phyloP scores from a whole-genome alignment of 2,888 invertebrate species.

The Cremastinae sp. region DNA sequence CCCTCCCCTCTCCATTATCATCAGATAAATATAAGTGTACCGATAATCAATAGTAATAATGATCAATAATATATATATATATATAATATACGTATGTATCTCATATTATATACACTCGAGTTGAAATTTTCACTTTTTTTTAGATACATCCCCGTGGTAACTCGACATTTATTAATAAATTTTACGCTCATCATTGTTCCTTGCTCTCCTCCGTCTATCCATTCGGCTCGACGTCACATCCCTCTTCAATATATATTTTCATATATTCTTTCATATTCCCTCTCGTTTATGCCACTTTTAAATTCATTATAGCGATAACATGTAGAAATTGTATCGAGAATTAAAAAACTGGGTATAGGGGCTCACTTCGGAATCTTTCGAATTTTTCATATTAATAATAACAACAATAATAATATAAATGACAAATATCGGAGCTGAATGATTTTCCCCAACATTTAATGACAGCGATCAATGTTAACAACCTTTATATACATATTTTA shows the following conservation, averaged over 20 bases:
- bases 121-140: slow-evolving; percentile 65
- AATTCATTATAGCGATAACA: slow-evolving; percentile 71
- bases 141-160: slow-evolving; percentile 41
- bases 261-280: slow-evolving; percentile 37
- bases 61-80: slow-evolving; percentile 43
- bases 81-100: slow-evolving; percentile 47
- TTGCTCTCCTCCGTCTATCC: slow-evolving; percentile 1
- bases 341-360: slow-evolving; percentile 71
- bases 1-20: slow-evolving; percentile 30
- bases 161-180: slow-evolving; percentile 47
- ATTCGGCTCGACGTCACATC: background rate
- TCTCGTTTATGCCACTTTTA: slow-evolving; percentile 21
- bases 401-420: slow-evolving; percentile 11
- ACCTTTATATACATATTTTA: slow-evolving; percentile 26
- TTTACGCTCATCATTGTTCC: slow-evolving; percentile 27
- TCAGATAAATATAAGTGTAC: slow-evolving; percentile 50
- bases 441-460: slow-evolving; percentile 17
- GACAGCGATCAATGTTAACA: background rate
- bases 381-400: slow-evolving; percentile 17
- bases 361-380: slow-evolving; percentile 43
- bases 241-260: slow-evolving; percentile 16
- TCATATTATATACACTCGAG: slow-evolving; percentile 73
- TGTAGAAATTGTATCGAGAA: slow-evolving; percentile 75
- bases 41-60: slow-evolving; percentile 46
- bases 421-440: slow-evolving; percentile 15